Evolutionary conservation across 35 echinoderm and acorn worm species (phyloP), one percentile per base, ranked within the genome.

Genomic region (Ophioderma brevispina): DNA sequence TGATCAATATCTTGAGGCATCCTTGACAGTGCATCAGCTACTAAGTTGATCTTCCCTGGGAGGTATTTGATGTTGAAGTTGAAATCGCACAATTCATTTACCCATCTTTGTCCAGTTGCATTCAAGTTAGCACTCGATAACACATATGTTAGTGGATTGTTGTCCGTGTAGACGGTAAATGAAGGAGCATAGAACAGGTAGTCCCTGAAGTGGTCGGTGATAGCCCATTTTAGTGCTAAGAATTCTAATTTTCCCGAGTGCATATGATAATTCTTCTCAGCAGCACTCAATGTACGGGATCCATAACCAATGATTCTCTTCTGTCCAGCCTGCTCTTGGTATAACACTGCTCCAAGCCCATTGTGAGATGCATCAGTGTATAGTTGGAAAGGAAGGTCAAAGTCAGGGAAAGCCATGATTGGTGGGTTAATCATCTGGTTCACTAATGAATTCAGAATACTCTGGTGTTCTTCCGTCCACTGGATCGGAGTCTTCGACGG

Each of bases 21-120:
- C 36, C 91, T 38, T 28, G 91, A 93, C 39, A 93, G 40, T 0
- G 81, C 59, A 78, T 93, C 91, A 43, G 91, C 91, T 89, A 23
- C 25, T 89, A 59, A 89, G 89, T 36, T 85, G 41, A 75, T 89
- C 84, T 80, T 85, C 14, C 90, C 82, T 35, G 90, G 84, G 1
- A 37, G 39, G 39, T 86, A 92, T 13, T 77, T 49, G 28, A 86
- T 78, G 19, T 59, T 37, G 2, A 92, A 78, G 13, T 85, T 32
- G 41, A 92, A 81, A 32, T 46, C 35, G 40, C 81, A 75, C 1
- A 91, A 36, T 25, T 52, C 46, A 11, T 21, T 21, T 21, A 52
- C 46, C 46, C 46, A 52, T 21, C 46, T 52, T 52, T 52, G 46
- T 11, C 46, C 23, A 89, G 82, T 5, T 43, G n/a, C n/a, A n/a